These are phyloP conservation scores for Paratilapia polleni DNA, from an alignment of 2,113 vertebrate genomes.

Conservation along the genomic window DNA sequence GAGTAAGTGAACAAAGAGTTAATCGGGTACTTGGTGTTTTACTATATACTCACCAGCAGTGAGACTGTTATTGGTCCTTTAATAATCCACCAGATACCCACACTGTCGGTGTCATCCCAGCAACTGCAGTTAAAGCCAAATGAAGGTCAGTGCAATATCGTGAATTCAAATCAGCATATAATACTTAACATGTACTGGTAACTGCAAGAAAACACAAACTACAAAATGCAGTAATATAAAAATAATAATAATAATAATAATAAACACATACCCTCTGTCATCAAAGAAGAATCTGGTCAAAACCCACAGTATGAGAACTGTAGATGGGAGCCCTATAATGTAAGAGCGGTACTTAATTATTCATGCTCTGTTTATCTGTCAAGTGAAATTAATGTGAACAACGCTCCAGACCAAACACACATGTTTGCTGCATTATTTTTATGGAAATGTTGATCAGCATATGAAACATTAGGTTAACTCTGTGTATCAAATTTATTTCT, in stretches of 20 bases:
- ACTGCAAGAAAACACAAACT: too few species aligned
- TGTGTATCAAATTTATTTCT: neutral
- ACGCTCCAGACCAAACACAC: neutral
- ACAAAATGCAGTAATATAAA: neutral
- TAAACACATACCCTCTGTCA: conserved; percentile 72
- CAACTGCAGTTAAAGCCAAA: conserved; percentile 68
- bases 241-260: neutral
- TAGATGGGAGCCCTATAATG: conserved; percentile 74
- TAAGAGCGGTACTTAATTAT: conserved; percentile 19
- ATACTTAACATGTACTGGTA: neutral
- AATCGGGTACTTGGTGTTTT: neutral
- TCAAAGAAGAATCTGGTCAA: conserved; percentile 79
- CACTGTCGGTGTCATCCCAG: conserved; percentile 82
- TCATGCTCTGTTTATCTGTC: conserved; percentile 1
- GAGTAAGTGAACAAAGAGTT: neutral
- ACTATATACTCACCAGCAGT: conserved; percentile 74
- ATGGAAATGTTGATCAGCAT: neutral
- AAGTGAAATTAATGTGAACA: neutral
- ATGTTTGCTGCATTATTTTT: conserved; percentile 2
- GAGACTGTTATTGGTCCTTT: conserved; percentile 82
- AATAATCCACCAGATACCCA: conserved; percentile 82
- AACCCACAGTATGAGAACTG: conserved; percentile 79
- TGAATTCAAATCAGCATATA: neutral
- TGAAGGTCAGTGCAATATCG: neutral
- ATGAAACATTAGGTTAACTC: conserved; percentile 2